Base-by-base conservation (phyloP, 2,888 invertebrate genomes). In the Megalurothrips usitatus region DNA sequence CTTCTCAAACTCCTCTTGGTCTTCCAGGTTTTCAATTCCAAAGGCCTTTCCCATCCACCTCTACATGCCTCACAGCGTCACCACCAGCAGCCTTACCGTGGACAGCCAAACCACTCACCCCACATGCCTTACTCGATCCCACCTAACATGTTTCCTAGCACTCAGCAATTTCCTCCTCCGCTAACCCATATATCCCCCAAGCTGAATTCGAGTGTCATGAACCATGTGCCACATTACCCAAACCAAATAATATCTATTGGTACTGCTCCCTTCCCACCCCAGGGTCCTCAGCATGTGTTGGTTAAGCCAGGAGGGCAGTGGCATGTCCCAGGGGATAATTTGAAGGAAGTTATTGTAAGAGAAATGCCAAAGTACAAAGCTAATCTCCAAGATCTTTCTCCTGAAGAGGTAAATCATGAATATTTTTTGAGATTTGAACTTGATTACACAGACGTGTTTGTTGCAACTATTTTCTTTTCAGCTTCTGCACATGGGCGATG, bases 401-500 rank as follows among this genome's bases (percentile, higher is more conserved):
- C 86, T 26, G 88, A 88, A 78, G 88, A 88, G 87, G 88, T 88
- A 84, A 84, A 84, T 80, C n/a, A 19, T 81, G n/a, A 19, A 19
- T 28, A 14, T 82, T 79, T 81, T 58, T 79, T 23, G 9, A 80
- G 78, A 43, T 68, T 81, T 52, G 48, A 78, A 81, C 52, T 28
- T 81, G 79, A 78, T 63, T 68, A 34, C 28, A 80, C 10, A 28
- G 52, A 17, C 10, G 10, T 52, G 14, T 52, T 12, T 3, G 3
- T n/a, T 28, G n/a, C 14, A 63, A 78, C 49, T 78, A 79, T 58
- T 82, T 81, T 1, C 26, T 78, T 17, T 84, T n/a, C 87, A 92
- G 92, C 89, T 92, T 84, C 90, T 90, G 84, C 90, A 89, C 85
- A 89, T 91, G 86, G 90, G 89, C 81, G 92, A 92, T 83, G 92